A percentile compares a stretch with the other conserved stretches of the same genome.
Evolutionary conservation across 2,113 vertebrate genomes (phyloP).

Genomic region (Meriones unguiculatus): DNA sequence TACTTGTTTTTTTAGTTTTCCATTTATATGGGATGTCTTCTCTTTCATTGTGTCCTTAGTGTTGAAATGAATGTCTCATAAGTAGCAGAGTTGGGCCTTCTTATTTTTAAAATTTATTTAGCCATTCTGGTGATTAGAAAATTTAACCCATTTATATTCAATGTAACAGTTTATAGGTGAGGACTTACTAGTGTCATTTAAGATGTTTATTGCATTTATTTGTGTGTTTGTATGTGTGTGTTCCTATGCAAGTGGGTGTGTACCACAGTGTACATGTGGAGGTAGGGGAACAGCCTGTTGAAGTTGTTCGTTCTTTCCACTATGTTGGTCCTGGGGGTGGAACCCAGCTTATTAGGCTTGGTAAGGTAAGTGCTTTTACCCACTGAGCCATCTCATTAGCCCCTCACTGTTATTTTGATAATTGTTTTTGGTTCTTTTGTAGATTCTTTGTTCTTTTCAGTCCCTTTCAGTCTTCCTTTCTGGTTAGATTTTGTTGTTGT

Average conservation of each 20-base stretch:
- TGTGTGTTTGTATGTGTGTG: neutral
- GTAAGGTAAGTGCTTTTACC: neutral
- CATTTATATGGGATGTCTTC: neutral
- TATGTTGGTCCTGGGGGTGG: neutral
- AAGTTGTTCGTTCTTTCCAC: neutral
- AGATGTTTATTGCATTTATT: neutral
- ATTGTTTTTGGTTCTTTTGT: neutral
- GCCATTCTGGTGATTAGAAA: neutral
- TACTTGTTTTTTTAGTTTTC: neutral
- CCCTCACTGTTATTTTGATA: neutral
- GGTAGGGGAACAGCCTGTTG: neutral
- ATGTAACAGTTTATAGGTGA: neutral
- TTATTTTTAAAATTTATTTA: neutral
- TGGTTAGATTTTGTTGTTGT: neutral
- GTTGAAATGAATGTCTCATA: neutral
- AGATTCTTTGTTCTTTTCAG: neutral
- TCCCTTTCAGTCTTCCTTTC: neutral
- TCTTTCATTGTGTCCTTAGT: neutral
- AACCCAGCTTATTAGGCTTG: neutral
- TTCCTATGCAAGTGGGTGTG: neutral
- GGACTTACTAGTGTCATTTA: neutral
- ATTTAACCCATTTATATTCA: neutral
- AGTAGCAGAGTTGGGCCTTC: neutral
- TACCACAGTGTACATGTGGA: neutral
- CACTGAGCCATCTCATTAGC: neutral